phyloP scores from a whole-genome alignment of 2,113 vertebrate species.

The Melanerpes formicivorus region DNA sequence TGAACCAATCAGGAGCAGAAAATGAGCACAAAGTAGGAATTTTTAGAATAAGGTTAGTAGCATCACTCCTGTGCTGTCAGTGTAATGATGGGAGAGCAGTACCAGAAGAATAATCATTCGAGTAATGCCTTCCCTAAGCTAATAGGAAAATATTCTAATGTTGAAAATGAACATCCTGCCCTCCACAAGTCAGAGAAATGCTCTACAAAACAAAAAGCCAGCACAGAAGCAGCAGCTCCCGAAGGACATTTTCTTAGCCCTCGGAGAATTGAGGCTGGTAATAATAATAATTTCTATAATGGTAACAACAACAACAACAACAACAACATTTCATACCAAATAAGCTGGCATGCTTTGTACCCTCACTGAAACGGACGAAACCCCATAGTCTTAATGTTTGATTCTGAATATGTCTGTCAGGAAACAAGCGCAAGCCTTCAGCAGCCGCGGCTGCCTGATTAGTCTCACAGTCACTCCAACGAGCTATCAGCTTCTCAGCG shows the following conservation, averaged over 20 bases:
- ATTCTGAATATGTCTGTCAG: constrained; percentile 67
- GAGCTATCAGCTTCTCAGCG: constrained; percentile 76
- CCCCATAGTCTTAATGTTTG: neutral
- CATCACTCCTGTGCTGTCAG: neutral
- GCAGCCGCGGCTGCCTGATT: constrained; percentile 67
- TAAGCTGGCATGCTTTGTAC: constrained; percentile 7
- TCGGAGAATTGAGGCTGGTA: neutral
- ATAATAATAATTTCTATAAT: constrained; percentile 24
- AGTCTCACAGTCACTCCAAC: constrained; percentile 61
- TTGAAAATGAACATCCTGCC: neutral
- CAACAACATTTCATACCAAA: constrained; percentile 1
- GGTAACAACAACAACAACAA: neutral
- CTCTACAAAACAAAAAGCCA: neutral
- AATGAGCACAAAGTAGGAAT: neutral
- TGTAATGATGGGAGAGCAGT: neutral
- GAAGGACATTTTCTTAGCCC: neutral
- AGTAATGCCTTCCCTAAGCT: neutral
- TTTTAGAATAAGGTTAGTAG: neutral
- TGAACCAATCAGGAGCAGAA: neutral
- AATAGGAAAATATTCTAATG: neutral
- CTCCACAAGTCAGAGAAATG: neutral
- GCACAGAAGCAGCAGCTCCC: neutral
- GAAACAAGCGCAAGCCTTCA: constrained; percentile 66
- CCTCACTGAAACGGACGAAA: neutral
- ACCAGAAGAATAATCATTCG: neutral